Evolutionary conservation across 2,888 invertebrate species (phyloP), one percentile per base, ranked within the genome.

Genomic region (Ametastegia equiseti): DNA sequence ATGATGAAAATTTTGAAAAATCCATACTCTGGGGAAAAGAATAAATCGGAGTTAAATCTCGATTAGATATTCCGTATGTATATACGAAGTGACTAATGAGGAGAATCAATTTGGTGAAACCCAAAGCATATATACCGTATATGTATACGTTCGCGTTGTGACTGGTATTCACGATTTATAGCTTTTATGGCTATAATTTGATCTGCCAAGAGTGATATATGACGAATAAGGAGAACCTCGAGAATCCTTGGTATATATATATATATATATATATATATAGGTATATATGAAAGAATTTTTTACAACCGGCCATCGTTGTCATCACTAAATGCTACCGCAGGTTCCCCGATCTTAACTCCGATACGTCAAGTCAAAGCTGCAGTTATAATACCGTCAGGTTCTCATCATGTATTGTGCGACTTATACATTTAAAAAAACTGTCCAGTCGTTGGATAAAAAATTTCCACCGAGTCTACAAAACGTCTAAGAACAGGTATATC

Each of bases 201-300:
- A 75, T 75, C 75, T 75, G 75, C 54, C 75, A 50, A 54, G 75
- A 75, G 54, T 54, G 75, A 54, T 50, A 54, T 75, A 50, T 75
- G 71, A 75, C 75, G 75, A 36, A 50, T 54, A 36, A 75, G 23
- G 75, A 75, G 27, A 50, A 36, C 33, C 23, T 39, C 45, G 23
- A 50, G 50, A 54, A 54, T 75, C 23, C 75, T 75, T 75, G 7
- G n/a, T 42, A 42, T n/a, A n/a, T n/a, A n/a, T n/a, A n/a, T n/a
- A n/a, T n/a, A n/a, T n/a, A n/a, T n/a, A n/a, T n/a, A 42, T 42
- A 42, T 60, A 60, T 60, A 60, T 23, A 60, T 19, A 54, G 27
- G 15, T 19, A 45, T 45, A 75, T 54, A 75, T 75, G 54, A 75
- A 54, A 75, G 75, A 75, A 54, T 33, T 50, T 75, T 75, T 75